phyloP scores from a whole-genome alignment of 64 coral and sea anemone species.

The Stichodactyla helianthus region DNA sequence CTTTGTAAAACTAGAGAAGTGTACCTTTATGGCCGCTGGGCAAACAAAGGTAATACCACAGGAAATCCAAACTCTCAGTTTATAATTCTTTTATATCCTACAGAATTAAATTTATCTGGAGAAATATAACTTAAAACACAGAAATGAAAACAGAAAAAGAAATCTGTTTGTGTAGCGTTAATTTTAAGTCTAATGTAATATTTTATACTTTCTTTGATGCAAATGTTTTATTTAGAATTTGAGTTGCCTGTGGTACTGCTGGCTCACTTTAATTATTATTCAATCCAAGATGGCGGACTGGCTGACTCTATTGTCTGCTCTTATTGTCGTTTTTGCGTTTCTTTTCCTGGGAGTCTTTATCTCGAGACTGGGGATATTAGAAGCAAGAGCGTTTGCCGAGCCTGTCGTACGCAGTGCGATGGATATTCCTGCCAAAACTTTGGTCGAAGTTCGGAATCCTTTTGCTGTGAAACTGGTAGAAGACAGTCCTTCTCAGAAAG shows the following conservation, averaged over 20 bases:
- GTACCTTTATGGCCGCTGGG: too few relatives aligned
- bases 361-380: constrained; percentile 65
- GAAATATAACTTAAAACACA: too few relatives aligned
- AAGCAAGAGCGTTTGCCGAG: constrained; percentile 52
- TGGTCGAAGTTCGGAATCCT: constrained; percentile 74
- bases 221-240: not conserved
- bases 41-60: too few relatives aligned
- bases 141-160: not conserved
- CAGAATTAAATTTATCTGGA: too few relatives aligned
- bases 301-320: constrained; percentile 35
- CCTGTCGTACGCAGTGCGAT: constrained; percentile 26
- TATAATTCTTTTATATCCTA: too few relatives aligned
- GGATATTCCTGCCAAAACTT: constrained; percentile 45
- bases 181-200: not conserved
- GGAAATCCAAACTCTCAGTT: too few relatives aligned
- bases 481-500: not conserved
- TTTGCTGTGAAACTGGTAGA: constrained; percentile 34
- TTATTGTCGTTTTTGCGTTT: constrained; percentile 55
- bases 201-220: not conserved
- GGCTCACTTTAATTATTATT: not conserved
- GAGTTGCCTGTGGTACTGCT: not conserved
- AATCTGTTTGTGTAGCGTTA: not conserved
- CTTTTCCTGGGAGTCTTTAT: constrained; percentile 62
- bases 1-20: too few relatives aligned
- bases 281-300: constrained; percentile 73